Conservation (phyloP, 2,113 vertebrate genomes). For the Cyanocitta stelleri region DNA sequence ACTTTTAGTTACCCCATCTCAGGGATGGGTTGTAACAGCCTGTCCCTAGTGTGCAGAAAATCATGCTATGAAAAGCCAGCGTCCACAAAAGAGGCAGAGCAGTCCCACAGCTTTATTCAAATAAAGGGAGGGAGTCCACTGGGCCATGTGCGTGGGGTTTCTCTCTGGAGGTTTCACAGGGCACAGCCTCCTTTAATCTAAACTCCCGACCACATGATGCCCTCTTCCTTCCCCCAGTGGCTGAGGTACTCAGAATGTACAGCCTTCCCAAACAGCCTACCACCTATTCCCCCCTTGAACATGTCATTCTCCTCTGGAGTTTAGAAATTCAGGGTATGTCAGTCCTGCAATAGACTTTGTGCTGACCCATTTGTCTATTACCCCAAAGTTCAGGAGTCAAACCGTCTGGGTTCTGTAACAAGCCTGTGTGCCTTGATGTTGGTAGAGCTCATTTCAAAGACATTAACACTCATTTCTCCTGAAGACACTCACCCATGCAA, state of each 20-base stretch:
- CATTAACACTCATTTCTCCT: no score
- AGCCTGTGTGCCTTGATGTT: no score
- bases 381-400: neutral
- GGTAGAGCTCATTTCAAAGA: neutral
- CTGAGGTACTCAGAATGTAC: neutral
- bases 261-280: neutral
- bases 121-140: neutral
- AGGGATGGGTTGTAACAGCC: neutral
- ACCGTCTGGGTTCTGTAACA: neutral
- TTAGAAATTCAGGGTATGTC: neutral
- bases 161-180: neutral
- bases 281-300: neutral
- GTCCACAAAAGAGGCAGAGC: neutral
- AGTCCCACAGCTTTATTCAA: neutral
- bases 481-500: no score
- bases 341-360: neutral
- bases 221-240: neutral
- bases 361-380: neutral
- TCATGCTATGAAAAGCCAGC: neutral
- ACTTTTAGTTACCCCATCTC: neutral
- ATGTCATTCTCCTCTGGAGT: neutral
- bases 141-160: accelerated
- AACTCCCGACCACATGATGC: accelerated
- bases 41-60: neutral
- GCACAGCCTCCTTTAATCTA: neutral